These are phyloP conservation scores for Actenoides hombroni DNA, from an alignment of 2,113 vertebrate species.

Conservation along the genomic window DNA sequence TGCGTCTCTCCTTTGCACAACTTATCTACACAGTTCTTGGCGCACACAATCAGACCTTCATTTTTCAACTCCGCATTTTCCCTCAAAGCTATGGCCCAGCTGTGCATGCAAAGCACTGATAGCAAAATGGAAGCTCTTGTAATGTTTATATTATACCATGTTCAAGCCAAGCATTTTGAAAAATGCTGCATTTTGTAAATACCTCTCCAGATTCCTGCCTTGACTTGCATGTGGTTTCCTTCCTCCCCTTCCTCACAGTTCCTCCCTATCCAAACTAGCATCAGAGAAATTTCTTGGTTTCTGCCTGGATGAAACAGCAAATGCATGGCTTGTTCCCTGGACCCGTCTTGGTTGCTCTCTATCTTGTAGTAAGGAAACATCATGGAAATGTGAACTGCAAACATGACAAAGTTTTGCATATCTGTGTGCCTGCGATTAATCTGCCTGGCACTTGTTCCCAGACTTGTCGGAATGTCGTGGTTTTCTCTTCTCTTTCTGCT, in stretches of 20 bases:
- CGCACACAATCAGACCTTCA: background rate
- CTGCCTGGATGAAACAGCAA: background rate
- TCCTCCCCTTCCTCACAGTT: background rate
- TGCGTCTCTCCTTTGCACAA: background rate
- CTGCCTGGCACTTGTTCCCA: background rate
- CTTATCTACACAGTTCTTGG: background rate
- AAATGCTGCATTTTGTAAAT: conserved; percentile 27
- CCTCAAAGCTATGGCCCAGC: background rate
- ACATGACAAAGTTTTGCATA: background rate
- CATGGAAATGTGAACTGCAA: background rate
- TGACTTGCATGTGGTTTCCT: conserved; percentile 11
- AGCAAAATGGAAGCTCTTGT: background rate
- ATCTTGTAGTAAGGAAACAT: background rate
- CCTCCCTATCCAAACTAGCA: background rate
- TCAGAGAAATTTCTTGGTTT: background rate
- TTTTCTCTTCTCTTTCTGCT: background rate
- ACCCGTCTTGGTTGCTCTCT: background rate
- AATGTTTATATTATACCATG: background rate
- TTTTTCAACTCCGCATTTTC: background rate
- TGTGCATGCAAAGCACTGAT: background rate
- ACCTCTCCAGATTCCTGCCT: background rate
- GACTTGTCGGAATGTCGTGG: background rate
- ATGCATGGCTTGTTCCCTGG: background rate
- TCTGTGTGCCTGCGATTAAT: background rate
- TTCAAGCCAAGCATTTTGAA: conserved; percentile 1